These are phyloP conservation scores for Thamnophis sirtalis DNA, from an alignment of 2,113 vertebrate species.

Conservation along the genomic window DNA sequence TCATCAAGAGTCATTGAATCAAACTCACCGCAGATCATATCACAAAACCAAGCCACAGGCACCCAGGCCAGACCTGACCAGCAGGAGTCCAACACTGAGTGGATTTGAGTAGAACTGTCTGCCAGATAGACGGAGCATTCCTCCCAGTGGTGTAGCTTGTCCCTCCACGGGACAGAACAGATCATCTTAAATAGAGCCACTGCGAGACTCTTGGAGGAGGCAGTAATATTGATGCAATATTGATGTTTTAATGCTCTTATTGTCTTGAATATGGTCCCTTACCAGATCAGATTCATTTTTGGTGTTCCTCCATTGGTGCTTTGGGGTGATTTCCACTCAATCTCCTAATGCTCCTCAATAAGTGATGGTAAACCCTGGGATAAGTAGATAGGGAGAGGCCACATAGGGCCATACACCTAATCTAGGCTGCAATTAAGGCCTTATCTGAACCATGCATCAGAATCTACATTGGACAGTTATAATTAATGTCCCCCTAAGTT, in stretches of 20 bases:
- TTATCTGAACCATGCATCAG: background rate
- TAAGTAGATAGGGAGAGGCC: background rate
- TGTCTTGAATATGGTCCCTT: background rate
- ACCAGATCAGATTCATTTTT: background rate
- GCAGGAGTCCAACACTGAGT: background rate
- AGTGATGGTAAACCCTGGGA: background rate
- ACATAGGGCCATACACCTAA: background rate
- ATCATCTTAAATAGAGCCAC: background rate
- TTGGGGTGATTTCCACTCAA: background rate
- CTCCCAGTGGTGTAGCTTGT: background rate
- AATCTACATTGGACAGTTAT: background rate
- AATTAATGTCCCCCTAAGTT: background rate
- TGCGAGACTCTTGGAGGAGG: background rate
- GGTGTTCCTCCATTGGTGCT: background rate
- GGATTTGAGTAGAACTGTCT: background rate
- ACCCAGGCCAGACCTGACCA: background rate
- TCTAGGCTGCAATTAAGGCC: background rate
- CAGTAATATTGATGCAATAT: background rate
- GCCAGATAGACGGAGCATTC: background rate
- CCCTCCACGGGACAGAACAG: background rate
- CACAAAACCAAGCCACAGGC: background rate
- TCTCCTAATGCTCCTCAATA: background rate
- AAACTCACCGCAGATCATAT: background rate
- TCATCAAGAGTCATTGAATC: background rate
- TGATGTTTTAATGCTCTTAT: background rate